Conservation (phyloP, 2,113 vertebrate species). For the Neotragus pygmaeus region DNA sequence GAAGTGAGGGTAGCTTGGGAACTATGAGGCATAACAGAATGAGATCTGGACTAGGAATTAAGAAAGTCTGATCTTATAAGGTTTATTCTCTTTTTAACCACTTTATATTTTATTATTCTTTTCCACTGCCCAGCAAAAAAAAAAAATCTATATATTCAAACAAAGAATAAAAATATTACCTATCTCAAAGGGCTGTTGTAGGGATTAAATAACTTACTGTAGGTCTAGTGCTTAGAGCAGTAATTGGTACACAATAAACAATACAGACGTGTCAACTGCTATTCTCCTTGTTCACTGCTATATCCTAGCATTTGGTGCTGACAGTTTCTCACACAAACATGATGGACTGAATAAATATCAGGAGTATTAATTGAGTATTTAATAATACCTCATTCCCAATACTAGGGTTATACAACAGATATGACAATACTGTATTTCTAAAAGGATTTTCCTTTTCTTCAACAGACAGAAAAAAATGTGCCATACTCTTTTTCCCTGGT, state of each 20-base stretch:
- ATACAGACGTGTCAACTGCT: background rate
- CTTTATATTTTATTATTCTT: background rate
- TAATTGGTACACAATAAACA: background rate
- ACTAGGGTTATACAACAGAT: background rate
- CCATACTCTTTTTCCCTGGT: background rate
- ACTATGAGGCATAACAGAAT: background rate
- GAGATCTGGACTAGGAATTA: background rate
- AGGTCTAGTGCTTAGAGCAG: background rate
- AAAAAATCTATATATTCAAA: background rate
- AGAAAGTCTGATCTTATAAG: background rate
- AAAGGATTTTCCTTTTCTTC: conserved; percentile 20
- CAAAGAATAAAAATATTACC: background rate
- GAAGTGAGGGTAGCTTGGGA: background rate
- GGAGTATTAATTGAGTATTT: background rate
- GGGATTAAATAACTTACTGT: background rate
- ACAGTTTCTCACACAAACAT: background rate
- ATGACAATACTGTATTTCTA: background rate
- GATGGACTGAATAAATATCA: background rate
- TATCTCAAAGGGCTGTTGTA: background rate
- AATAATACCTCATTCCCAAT: background rate
- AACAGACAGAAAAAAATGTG: background rate
- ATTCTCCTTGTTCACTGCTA: background rate
- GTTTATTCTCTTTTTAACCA: background rate
- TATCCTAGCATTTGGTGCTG: background rate
- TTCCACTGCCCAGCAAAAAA: background rate